A percentile compares a stretch with the other conserved stretches of the same genome.
These are phyloP conservation scores for Blastobasis lacticolella DNA, from an alignment of 2,888 invertebrate species.

Conservation along the genomic window DNA sequence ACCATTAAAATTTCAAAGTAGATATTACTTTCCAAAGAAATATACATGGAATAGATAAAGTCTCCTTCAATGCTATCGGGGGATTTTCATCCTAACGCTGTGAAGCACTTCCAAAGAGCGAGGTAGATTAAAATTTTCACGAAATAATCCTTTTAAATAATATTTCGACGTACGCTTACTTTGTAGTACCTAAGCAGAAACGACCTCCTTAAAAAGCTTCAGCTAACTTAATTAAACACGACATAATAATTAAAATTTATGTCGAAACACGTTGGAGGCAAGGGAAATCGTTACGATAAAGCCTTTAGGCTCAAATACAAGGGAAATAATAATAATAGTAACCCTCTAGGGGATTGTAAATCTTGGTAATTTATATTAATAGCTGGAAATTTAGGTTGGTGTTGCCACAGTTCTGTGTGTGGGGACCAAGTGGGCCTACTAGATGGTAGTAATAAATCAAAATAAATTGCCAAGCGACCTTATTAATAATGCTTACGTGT, in stretches of 20 bases:
- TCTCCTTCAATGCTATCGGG: too few relatives aligned
- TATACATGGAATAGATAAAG: too few relatives aligned
- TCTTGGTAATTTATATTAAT: slow-evolving; percentile 69
- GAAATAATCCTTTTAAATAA: background rate
- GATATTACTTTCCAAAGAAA: too few relatives aligned
- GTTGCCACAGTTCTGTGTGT: slow-evolving; percentile 48
- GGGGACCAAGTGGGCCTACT: slow-evolving; percentile 56
- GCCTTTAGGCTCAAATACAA: slow-evolving; percentile 36
- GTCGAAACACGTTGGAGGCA: slow-evolving; percentile 33
- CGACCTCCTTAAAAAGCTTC: background rate
- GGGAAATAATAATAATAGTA: slow-evolving; percentile 54
- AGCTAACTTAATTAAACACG: background rate
- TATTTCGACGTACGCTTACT: background rate
- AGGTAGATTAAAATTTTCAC: background rate
- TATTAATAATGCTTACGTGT: too few relatives aligned
- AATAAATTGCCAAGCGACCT: slow-evolving; percentile 18
- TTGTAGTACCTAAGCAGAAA: background rate
- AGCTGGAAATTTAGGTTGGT: slow-evolving; percentile 57
- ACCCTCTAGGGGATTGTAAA: slow-evolving; percentile 61
- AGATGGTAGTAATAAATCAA: slow-evolving; percentile 44
- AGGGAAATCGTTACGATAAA: slow-evolving; percentile 36
- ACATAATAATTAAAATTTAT: slow-evolving; percentile 43
- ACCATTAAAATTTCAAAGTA: too few relatives aligned
- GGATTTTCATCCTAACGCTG: too few relatives aligned
- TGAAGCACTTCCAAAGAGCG: too few relatives aligned